These are phyloP conservation scores for Cephalopachus bancanus DNA, from an alignment of 2,797 vertebrate genomes.

Conservation along the genomic window DNA sequence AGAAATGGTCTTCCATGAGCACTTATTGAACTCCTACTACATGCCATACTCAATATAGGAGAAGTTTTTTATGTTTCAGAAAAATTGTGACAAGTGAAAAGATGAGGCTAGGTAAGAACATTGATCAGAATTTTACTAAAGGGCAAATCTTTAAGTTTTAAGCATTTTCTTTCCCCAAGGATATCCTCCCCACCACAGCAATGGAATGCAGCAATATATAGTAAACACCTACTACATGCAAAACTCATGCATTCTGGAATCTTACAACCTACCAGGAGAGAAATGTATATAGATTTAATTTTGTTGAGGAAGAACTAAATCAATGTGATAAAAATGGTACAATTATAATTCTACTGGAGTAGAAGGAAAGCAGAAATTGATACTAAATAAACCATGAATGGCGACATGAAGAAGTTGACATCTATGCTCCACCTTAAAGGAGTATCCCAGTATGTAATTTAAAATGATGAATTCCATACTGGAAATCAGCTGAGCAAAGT, in stretches of 20 bases:
- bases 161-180: not conserved
- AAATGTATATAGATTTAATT: not conserved
- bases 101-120: not conserved
- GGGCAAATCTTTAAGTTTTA: not conserved
- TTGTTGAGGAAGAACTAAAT: slow-evolving; percentile 9
- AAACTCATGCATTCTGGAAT: not conserved
- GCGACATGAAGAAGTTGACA: not conserved
- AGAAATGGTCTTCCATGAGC: not conserved
- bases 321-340: not conserved
- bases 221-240: not conserved
- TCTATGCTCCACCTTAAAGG: not conserved
- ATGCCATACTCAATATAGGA: too few relatives aligned
- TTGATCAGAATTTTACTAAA: not conserved
- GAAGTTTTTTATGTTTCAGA: not conserved
- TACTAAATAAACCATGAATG: not conserved
- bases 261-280: not conserved
- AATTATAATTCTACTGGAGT: not conserved
- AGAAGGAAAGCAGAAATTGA: not conserved
- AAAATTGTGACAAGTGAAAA: not conserved
- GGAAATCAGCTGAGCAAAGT: not conserved
- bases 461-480: not conserved
- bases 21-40: not conserved
- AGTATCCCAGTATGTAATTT: not conserved
- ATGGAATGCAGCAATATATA: not conserved
- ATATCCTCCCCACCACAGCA: not conserved